phyloP scores from a whole-genome alignment of 2,888 invertebrate genomes.

The Melieria crassipennis region DNA sequence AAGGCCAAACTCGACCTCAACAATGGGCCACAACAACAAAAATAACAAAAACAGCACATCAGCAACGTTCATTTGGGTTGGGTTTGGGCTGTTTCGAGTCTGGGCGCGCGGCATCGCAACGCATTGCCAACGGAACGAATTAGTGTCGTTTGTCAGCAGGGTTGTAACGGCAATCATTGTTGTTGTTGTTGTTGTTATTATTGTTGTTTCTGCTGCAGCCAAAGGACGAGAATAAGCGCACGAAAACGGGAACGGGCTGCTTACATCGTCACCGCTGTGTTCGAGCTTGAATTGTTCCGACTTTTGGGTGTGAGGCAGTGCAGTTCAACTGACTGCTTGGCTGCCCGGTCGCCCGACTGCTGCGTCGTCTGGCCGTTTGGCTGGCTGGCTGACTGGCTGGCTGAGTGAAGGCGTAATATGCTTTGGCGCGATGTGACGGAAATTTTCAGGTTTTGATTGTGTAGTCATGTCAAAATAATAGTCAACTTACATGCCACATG shows the following conservation, averaged over 20 bases:
- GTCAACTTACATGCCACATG: slow-evolving; percentile 60
- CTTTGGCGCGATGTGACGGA: slow-evolving; percentile 46
- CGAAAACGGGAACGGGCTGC: too few relatives aligned
- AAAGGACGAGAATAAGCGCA: too few relatives aligned
- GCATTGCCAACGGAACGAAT: slow-evolving; percentile 19
- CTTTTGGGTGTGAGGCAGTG: neutral
- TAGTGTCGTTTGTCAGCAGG: slow-evolving; percentile 16
- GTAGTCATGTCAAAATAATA: slow-evolving; percentile 61
- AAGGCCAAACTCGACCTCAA: slow-evolving; percentile 3
- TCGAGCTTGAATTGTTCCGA: too few relatives aligned
- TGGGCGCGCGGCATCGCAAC: neutral
- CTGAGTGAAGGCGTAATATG: slow-evolving; percentile 27
- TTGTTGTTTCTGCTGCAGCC: neutral
- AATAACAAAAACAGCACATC: neutral
- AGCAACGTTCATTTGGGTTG: slow-evolving; percentile 25
- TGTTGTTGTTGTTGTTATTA: slow-evolving; percentile 8
- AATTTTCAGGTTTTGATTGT: slow-evolving; percentile 60
- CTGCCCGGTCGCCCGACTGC: neutral
- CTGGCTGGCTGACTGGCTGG: neutral
- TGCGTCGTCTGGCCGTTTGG: neutral
- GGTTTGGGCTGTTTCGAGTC: slow-evolving; percentile 4
- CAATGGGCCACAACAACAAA: neutral
- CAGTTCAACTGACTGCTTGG: neutral
- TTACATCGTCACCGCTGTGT: too few relatives aligned
- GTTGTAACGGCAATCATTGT: slow-evolving; percentile 10